Evolutionary conservation across 1,140 invertebrate genomes (phyloP).

Genomic region (Danaus plexippus): DNA sequence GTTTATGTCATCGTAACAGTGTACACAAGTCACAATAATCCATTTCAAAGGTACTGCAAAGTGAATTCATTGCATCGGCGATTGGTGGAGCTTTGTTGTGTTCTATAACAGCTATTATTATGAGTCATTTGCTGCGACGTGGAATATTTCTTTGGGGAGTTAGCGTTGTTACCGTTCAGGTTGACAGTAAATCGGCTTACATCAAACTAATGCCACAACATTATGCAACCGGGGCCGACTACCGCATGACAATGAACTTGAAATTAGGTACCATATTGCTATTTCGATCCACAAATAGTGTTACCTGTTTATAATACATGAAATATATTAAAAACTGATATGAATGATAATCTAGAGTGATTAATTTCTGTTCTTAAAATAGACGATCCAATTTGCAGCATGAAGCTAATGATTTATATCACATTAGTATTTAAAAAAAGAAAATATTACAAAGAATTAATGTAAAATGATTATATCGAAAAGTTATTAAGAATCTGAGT

Average conservation of each 20-base stretch:
- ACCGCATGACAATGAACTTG: constrained; percentile 61
- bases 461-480: too few relatives aligned
- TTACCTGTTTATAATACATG: too few relatives aligned
- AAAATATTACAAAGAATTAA: too few relatives aligned
- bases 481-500: too few relatives aligned
- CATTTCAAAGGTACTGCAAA: constrained; percentile 19
- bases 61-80: constrained; percentile 18
- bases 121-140: constrained; percentile 14
- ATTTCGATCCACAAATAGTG: too few relatives aligned
- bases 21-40: constrained; percentile 18
- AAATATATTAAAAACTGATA: too few relatives aligned
- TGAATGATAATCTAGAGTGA: too few relatives aligned
- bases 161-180: constrained; percentile 26
- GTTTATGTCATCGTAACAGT: constrained; percentile 18
- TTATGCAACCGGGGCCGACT: constrained; percentile 43
- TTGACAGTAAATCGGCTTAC: constrained; percentile 33
- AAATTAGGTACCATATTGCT: constrained; percentile 36
- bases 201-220: constrained; percentile 26
- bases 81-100: constrained; percentile 16
- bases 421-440: too few relatives aligned
- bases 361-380: too few relatives aligned
- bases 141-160: constrained; percentile 28
- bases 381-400: too few relatives aligned
- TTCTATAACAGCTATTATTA: constrained; percentile 18
- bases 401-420: too few relatives aligned